Percentiles rank a stretch among this genome's conserved stretches.
These are phyloP conservation scores for Aricia agestis DNA, from an alignment of 1,140 invertebrate genomes.

Conservation along the genomic window DNA sequence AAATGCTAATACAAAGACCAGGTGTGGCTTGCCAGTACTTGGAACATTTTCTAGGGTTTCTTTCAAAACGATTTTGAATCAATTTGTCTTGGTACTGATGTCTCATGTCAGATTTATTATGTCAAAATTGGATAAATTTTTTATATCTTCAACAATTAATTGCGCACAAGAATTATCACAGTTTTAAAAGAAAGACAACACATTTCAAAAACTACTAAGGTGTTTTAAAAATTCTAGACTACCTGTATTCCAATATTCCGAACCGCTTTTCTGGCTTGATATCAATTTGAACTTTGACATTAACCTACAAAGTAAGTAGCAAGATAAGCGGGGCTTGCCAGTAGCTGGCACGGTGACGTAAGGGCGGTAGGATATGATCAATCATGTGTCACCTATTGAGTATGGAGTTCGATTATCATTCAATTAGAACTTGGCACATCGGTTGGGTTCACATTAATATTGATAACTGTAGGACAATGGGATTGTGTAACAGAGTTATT, in stretches of 20 bases:
- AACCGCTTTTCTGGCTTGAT: background rate
- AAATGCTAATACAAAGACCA: background rate
- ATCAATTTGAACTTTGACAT: background rate
- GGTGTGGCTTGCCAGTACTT: background rate
- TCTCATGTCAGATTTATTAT: no score
- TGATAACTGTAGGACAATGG: background rate
- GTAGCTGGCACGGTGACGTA: background rate
- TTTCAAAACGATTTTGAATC: no score
- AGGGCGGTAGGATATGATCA: constrained; percentile 34
- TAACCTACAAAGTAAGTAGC: background rate
- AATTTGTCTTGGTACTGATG: no score
- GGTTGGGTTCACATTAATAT: background rate
- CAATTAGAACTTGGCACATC: constrained; percentile 27
- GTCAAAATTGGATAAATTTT: no score
- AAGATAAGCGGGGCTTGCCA: background rate
- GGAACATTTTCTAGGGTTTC: background rate
- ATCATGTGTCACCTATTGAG: constrained; percentile 33
- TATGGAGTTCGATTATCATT: constrained; percentile 33
- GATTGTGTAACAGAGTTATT: background rate
- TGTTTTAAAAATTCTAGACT: no score
- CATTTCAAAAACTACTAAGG: no score
- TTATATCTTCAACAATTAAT: no score
- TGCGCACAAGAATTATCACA: no score
- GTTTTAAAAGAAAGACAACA: no score
- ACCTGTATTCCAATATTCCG: no score